phyloP scores from a whole-genome alignment of 1,140 invertebrate genomes.

The Solenopsis invicta region DNA sequence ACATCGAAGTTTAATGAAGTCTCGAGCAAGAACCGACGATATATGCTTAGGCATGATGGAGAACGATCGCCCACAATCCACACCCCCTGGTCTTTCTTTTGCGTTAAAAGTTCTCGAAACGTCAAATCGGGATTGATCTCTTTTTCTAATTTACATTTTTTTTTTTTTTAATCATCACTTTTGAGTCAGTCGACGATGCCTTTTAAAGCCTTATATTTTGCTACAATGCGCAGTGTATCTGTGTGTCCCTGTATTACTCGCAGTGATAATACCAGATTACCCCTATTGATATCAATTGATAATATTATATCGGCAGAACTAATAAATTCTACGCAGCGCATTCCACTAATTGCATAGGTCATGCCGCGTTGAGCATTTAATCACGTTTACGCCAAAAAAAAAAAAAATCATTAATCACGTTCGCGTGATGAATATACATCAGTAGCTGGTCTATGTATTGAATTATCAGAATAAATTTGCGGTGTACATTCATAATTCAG shows the following conservation, averaged over 20 bases:
- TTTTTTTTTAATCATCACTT: background rate
- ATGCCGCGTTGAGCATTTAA: conserved; percentile 29
- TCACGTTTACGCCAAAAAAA: conserved; percentile 18
- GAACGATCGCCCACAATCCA: conserved; percentile 66
- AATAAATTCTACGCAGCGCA: conserved; percentile 31
- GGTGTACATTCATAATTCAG: conserved; percentile 16
- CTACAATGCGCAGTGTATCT: background rate
- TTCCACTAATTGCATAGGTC: conserved; percentile 22
- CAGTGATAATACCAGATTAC: background rate
- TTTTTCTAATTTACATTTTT: background rate
- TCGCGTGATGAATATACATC: conserved; percentile 29
- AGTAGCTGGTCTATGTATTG: background rate
- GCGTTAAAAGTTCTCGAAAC: background rate
- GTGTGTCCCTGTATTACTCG: background rate
- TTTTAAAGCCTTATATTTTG: conserved; percentile 14
- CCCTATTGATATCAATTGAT: conserved; percentile 37
- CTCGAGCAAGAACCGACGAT: conserved; percentile 64
- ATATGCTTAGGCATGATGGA: conserved; percentile 68
- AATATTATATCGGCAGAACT: background rate
- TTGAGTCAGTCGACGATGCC: background rate
- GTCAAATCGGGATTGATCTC: background rate
- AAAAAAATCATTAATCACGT: conserved; percentile 40
- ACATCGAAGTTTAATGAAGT: conserved; percentile 81
- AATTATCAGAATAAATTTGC: conserved; percentile 47
- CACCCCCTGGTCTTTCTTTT: conserved; percentile 41